A percentile compares a stretch with the other conserved stretches of the same genome.
Conservation (phyloP, 2,888 invertebrate species). For the Neria commutata region DNA sequence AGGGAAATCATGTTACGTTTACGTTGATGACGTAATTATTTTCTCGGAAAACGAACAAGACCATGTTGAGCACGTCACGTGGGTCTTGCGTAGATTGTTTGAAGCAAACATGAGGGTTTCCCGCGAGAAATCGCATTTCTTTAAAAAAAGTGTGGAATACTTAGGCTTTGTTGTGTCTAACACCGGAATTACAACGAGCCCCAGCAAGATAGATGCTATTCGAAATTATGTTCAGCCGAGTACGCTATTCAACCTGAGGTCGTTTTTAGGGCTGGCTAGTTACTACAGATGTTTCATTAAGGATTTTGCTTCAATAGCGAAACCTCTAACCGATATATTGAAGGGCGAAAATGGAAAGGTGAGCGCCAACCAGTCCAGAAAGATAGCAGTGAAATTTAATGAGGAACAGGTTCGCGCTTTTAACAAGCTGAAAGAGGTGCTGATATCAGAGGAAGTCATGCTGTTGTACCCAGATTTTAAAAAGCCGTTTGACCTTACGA, state of each 20-base stretch:
- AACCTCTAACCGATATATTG: constrained; percentile 29
- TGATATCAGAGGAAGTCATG: constrained; percentile 6
- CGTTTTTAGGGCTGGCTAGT: constrained; percentile 20
- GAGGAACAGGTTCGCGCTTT: constrained; percentile 24
- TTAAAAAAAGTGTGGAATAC: constrained; percentile 4
- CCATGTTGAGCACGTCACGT: constrained; percentile 6
- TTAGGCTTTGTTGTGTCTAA: constrained; percentile 13
- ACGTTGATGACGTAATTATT: too few species aligned
- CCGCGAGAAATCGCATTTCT: constrained; percentile 3
- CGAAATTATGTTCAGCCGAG: constrained; percentile 11
- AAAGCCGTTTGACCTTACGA: not conserved
- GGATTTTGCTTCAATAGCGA: constrained; percentile 31
- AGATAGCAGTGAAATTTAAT: constrained; percentile 17
- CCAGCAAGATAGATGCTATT: constrained; percentile 10
- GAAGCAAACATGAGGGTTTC: constrained; percentile 24
- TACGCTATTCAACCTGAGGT: not conserved
- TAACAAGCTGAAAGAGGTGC: constrained; percentile 19
- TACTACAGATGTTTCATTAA: constrained; percentile 29
- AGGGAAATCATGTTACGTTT: too few species aligned
- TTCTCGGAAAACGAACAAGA: not conserved
- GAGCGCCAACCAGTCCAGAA: constrained; percentile 24
- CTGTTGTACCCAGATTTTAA: too few species aligned
- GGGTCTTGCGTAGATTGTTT: constrained; percentile 4
- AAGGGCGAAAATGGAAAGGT: constrained; percentile 32
- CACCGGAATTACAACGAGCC: constrained; percentile 10